Base-by-base conservation (phyloP, 1,140 invertebrate genomes). In the Drosophila athabasca region DNA sequence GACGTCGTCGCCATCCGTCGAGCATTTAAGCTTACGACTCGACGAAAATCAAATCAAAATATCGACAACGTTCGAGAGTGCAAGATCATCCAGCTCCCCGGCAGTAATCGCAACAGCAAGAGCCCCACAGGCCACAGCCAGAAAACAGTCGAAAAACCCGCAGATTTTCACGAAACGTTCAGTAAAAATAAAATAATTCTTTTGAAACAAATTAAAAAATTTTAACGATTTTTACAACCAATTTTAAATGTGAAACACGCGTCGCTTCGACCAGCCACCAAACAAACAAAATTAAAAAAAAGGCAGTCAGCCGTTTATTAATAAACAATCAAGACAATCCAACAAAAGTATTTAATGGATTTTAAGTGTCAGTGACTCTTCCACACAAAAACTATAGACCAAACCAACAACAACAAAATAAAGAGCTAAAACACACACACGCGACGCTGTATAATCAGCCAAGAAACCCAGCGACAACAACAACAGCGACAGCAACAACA, bases 291-390 rank as follows among this genome's bases (percentile, higher is more conserved):
- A 52, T 55, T 19, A 0, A 46, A 26, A 60, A 68, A 44, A 67
- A 75, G 68, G 31, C 72, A 48, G 61, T 26, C 59, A 53, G 53
- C 65, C 43, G 72, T 50, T 73, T 73, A 76, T 81, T 88, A 59
- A 82, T 75, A 90, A 73, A 81, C 74, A 75, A 76, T 76, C 55
- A 64, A 78, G 50, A 70, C 39, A 49, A 49, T 35, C 44, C 41
- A 69, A 74, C 53, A 77, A 62, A 77, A 69, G 48, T 74, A 68
- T 76, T 78, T 77, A 79, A 73, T 72, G 75, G 71, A 80, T 77
- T 73, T 73, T 17, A 81, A 88, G 90, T 91, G 90, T 91, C 90
- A 91, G 90, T 91, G 90, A 91, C 90, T 88, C 77, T 59, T 35
- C 24, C 51, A 50, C 19, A 55, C 59, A 61, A 54, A 69, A 29